Evolutionary conservation across 2,888 invertebrate species (phyloP).

Genomic region (Drosophila incognita): DNA sequence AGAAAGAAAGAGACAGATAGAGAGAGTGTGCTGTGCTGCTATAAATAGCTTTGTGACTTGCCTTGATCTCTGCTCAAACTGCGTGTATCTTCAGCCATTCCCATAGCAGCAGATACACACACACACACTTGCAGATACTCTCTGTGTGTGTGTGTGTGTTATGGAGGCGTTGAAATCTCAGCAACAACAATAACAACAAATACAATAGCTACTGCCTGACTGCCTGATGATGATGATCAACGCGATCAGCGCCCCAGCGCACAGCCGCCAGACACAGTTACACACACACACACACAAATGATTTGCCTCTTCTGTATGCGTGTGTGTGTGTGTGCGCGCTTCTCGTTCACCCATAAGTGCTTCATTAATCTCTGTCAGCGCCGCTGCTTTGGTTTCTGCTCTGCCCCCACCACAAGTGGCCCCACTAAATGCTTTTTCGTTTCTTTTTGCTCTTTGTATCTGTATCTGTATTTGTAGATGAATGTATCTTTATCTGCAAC

Average conservation of each 20-base stretch:
- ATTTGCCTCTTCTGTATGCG: slow-evolving; percentile 21
- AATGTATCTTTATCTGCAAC: slow-evolving; percentile 29
- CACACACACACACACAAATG: slow-evolving; percentile 15
- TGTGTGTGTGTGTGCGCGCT: slow-evolving; percentile 37
- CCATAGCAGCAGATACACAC: slow-evolving; percentile 28
- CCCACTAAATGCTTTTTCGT: slow-evolving; percentile 50
- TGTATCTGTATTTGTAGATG: slow-evolving; percentile 37
- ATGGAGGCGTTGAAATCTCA: slow-evolving; percentile 72
- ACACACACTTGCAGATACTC: slow-evolving; percentile 8
- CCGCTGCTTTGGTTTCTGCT: slow-evolving; percentile 12
- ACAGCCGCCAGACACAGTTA: slow-evolving; percentile 51
- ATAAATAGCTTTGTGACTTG: slow-evolving; percentile 56
- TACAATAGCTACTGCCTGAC: slow-evolving; percentile 20
- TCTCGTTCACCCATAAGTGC: slow-evolving; percentile 78
- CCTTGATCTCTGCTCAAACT: slow-evolving; percentile 57
- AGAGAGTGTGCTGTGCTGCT: slow-evolving; percentile 32
- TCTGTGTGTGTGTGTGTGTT: slow-evolving; percentile 6
- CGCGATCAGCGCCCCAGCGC: slow-evolving; percentile 37
- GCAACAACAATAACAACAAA: slow-evolving; percentile 39
- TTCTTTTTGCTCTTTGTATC: slow-evolving; percentile 40
- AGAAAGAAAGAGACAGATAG: slow-evolving; percentile 3
- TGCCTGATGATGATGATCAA: slow-evolving; percentile 35
- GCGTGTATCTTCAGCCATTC: slow-evolving; percentile 57
- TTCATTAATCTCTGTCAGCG: slow-evolving; percentile 81
- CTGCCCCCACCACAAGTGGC: neutral